Evolutionary conservation across 2,113 vertebrate species (phyloP).

Genomic region (Cyprinus carpio): DNA sequence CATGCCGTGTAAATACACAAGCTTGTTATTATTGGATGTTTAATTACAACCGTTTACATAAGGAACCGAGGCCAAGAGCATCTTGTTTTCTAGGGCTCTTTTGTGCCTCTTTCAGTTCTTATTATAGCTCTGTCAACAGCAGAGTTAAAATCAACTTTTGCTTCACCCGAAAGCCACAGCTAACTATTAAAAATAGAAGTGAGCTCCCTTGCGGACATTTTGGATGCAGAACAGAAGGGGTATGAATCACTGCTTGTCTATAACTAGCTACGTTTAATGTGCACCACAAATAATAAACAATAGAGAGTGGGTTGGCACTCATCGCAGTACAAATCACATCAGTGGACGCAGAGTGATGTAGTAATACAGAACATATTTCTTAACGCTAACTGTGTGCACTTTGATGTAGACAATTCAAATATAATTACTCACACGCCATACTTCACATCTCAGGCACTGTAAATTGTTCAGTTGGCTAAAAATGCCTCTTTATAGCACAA

Average conservation of each 20-base stretch:
- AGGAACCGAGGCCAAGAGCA: slow-evolving; percentile 56
- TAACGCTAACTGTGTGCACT: neutral
- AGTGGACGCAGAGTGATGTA: slow-evolving; percentile 23
- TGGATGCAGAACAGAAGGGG: slow-evolving; percentile 18
- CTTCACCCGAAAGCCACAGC: slow-evolving; percentile 26
- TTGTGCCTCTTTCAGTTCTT: slow-evolving; percentile 53
- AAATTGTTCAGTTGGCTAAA: slow-evolving; percentile 25
- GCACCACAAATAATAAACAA: slow-evolving; percentile 41
- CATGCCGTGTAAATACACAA: slow-evolving; percentile 63
- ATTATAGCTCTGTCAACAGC: slow-evolving; percentile 56
- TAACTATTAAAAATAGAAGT: slow-evolving; percentile 33
- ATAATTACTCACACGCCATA: slow-evolving; percentile 21
- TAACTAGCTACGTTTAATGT: slow-evolving; percentile 33
- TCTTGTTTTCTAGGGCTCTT: slow-evolving; percentile 53
- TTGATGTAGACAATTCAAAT: slow-evolving; percentile 17
- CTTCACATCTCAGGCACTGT: neutral
- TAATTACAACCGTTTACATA: slow-evolving; percentile 63
- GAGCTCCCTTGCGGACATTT: slow-evolving; percentile 9
- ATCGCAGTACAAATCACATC: slow-evolving; percentile 37
- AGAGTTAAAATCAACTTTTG: slow-evolving; percentile 19
- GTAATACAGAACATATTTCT: slow-evolving; percentile 24
- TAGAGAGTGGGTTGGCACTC: slow-evolving; percentile 9
- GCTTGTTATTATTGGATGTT: slow-evolving; percentile 64
- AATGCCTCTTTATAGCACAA: slow-evolving; percentile 40
- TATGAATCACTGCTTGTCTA: slow-evolving; percentile 23